Percentiles rank a stretch among this genome's conserved stretches.
Evolutionary conservation across 2,797 vertebrate genomes (phyloP).

Genomic region (Pangasius macronema): DNA sequence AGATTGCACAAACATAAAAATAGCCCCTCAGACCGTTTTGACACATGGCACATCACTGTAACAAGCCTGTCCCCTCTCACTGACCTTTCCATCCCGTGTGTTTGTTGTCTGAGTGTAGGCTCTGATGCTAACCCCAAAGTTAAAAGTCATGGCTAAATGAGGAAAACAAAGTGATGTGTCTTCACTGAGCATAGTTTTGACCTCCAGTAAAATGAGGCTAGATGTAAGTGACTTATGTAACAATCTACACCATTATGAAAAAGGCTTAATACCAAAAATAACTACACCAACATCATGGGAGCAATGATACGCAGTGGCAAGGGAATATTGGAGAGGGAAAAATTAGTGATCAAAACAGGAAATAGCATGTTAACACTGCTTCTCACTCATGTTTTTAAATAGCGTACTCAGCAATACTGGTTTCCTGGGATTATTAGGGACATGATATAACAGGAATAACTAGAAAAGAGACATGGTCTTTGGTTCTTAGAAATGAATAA

Average conservation of each 20-base stretch:
- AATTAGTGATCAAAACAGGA: neutral
- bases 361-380: constrained; percentile 5
- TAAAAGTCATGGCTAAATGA: constrained; percentile 30
- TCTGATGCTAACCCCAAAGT: constrained; percentile 27
- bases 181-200: neutral
- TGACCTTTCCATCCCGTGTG: constrained; percentile 44
- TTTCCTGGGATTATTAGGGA: constrained; percentile 8
- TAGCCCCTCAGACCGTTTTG: neutral
- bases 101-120: constrained; percentile 23
- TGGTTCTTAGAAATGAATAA: neutral
- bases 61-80: constrained; percentile 27
- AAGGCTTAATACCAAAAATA: constrained; percentile 20
- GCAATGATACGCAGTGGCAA: constrained; percentile 9
- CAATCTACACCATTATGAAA: constrained; percentile 20
- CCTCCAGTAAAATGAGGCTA: neutral
- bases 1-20: constrained; percentile 19
- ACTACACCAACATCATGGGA: constrained; percentile 6
- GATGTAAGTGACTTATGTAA: constrained; percentile 30
- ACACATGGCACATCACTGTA: constrained; percentile 18
- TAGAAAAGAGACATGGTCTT: neutral
- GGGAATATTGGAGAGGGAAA: neutral
- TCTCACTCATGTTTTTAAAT: neutral
- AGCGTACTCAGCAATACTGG: constrained; percentile 24
- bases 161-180: neutral
- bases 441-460: neutral